A percentile compares a stretch with the other conserved stretches of the same genome.
Evolutionary conservation across 2,113 vertebrate species (phyloP).

Genomic region (Gadus chalcogrammus): DNA sequence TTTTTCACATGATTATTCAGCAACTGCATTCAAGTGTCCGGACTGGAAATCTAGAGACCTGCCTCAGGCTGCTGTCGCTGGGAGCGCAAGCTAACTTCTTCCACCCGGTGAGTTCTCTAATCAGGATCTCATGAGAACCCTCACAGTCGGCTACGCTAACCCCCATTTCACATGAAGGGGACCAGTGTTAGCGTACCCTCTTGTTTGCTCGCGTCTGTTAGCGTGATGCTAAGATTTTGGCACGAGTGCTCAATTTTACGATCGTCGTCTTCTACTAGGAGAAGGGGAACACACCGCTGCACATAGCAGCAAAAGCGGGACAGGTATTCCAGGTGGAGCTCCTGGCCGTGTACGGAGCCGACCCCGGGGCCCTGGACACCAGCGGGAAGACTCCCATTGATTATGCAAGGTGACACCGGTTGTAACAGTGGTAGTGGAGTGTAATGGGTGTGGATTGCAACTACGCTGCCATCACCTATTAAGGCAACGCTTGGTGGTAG

Average conservation of each 20-base stretch:
- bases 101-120: conserved; percentile 81
- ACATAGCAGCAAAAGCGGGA: conserved; percentile 96
- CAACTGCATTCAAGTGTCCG: conserved; percentile 98
- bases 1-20: conserved; percentile 57
- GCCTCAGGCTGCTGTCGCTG: conserved; percentile 86
- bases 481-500: too few species aligned
- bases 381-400: conserved; percentile 92
- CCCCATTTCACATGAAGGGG: too few species aligned
- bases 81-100: conserved; percentile 98
- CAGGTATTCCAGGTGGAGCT: conserved; percentile 92
- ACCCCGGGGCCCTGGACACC: conserved; percentile 91
- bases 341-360: conserved; percentile 91
- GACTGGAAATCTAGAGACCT: conserved; percentile 95
- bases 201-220: too few species aligned
- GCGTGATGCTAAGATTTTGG: too few species aligned
- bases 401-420: conserved; percentile 81
- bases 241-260: too few species aligned
- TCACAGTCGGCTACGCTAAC: too few species aligned
- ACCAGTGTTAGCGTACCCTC: too few species aligned
- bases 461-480: too few species aligned
- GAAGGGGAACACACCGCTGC: conserved; percentile 93
- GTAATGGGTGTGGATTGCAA: not conserved
- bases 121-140: conserved; percentile 72
- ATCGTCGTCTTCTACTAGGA: too few species aligned
- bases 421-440: too few species aligned